These are phyloP conservation scores for Escarpia spicata DNA, from an alignment of 2,888 invertebrate species.

Conservation along the genomic window DNA sequence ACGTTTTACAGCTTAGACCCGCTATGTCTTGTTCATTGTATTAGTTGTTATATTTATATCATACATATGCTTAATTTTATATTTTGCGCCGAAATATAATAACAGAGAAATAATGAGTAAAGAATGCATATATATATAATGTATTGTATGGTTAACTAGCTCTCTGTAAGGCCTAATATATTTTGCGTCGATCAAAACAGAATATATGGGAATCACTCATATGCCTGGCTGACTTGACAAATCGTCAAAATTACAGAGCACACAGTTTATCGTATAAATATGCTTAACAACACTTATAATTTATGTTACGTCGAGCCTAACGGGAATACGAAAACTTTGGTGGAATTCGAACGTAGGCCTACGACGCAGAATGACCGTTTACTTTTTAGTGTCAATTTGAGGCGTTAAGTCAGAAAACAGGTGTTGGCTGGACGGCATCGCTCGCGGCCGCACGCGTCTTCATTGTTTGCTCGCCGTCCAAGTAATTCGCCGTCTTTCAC, in stretches of 20 bases:
- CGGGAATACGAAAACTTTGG: not conserved
- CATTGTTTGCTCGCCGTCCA: not conserved
- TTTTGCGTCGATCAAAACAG: not conserved
- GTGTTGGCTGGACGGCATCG: not conserved
- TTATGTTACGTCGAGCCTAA: not conserved
- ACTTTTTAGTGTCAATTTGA: not conserved
- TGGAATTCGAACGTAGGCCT: not conserved
- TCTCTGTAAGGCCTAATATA: not conserved
- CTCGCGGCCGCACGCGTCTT: slow-evolving; percentile 16
- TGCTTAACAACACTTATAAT: not conserved
- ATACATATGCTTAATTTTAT: no score
- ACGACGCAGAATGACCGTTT: not conserved
- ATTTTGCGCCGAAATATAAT: no score
- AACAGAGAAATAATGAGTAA: not conserved
- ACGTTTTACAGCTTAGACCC: no score
- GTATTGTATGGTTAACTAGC: not conserved
- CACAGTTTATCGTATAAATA: not conserved
- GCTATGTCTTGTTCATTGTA: no score
- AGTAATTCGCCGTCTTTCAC: slow-evolving; percentile 16
- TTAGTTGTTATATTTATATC: no score
- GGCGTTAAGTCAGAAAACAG: slow-evolving; percentile 6
- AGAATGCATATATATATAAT: not conserved
- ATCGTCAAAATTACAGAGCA: no score
- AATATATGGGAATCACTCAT: no score
- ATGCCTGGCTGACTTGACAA: no score